Base-by-base conservation (phyloP, 2,888 invertebrate species). In the Toxonevra muliebris region DNA sequence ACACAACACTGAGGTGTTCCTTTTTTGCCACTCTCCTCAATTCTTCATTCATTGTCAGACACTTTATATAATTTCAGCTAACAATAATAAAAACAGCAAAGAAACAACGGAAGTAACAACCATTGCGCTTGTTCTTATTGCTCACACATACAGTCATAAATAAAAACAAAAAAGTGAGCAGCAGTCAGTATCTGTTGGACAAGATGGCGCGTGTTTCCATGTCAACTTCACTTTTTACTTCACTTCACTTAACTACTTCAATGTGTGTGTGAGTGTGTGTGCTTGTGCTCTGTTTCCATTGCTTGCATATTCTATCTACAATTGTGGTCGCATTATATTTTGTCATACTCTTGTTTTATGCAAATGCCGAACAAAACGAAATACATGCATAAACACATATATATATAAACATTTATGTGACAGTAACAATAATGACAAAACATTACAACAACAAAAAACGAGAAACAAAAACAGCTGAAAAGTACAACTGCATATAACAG, bases 171-270 rank as follows among this genome's bases (percentile, higher is more conserved):
- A 30, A 30, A 2, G n/a, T n/a, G n/a, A 62, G 54, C 10, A 54
- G 43, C 48, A 41, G 11, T 20, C 30, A 41, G 15, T 41, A 30
- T 40, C 9, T 65, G 65, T 65, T 42, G 65, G 55, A 52, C 65
- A 65, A 65, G 68, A 65, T 68, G 68, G 65, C 65, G 68, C 64
- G 60, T 53, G 17, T 40, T 61, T 60, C 61, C 61, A 45, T 66
- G 61, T 43, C 61, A 61, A 60, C 43, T 60, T 53, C 65, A 53
- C 12, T n/a, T 30, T 30, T 30, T 30, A 30, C 30, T 30, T 30
- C 30, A 30, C 30, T 30, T 2, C 30, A 30, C 30, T 30, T 30
- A 30, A 30, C 30, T 30, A 30, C 30, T 30, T 7, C 30, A 48
- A 41, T n/a, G 7, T 40, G 19, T 17, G 8, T 19, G 20, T 40